Percentiles rank a stretch among this genome's conserved stretches.
Evolutionary conservation across 2,797 vertebrate species (phyloP).

Genomic region (Gobio occitaniae): DNA sequence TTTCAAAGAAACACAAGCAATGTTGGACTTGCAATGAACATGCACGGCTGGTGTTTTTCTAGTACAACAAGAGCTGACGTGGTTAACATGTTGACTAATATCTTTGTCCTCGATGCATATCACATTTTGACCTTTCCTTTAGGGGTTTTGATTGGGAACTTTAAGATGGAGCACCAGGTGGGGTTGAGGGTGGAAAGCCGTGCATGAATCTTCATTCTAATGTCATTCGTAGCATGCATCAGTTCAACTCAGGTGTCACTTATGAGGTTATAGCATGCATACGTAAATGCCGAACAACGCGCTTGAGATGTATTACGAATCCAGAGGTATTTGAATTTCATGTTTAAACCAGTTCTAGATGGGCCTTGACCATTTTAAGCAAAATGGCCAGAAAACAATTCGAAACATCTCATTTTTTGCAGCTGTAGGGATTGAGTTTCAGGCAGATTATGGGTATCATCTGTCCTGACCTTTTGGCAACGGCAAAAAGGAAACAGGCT

Average conservation of each 20-base stretch:
- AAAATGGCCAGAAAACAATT: constrained; percentile 23
- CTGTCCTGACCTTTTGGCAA: constrained; percentile 40
- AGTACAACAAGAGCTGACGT: constrained; percentile 26
- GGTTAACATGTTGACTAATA: constrained; percentile 39
- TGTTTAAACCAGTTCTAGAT: constrained; percentile 31
- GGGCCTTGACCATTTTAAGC: constrained; percentile 9
- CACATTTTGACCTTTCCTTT: neutral
- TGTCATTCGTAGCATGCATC: constrained; percentile 38
- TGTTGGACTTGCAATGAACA: neutral
- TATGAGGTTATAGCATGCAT: constrained; percentile 37
- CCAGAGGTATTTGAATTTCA: constrained; percentile 30
- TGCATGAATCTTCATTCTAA: constrained; percentile 42
- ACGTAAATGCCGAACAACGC: constrained; percentile 30
- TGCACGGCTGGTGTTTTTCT: constrained; percentile 27
- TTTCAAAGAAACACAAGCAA: neutral
- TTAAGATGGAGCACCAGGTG: constrained; percentile 13
- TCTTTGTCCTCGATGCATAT: neutral
- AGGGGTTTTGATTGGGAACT: neutral
- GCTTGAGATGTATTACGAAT: neutral
- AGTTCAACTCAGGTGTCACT: constrained; percentile 39
- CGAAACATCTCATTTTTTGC: constrained; percentile 1
- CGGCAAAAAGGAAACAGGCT: constrained; percentile 20
- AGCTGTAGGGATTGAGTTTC: constrained; percentile 29
- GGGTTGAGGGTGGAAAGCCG: constrained; percentile 17
- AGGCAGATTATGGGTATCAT: constrained; percentile 37